phyloP scores from a whole-genome alignment of 1,140 invertebrate genomes.

The Bactericera cockerelli region DNA sequence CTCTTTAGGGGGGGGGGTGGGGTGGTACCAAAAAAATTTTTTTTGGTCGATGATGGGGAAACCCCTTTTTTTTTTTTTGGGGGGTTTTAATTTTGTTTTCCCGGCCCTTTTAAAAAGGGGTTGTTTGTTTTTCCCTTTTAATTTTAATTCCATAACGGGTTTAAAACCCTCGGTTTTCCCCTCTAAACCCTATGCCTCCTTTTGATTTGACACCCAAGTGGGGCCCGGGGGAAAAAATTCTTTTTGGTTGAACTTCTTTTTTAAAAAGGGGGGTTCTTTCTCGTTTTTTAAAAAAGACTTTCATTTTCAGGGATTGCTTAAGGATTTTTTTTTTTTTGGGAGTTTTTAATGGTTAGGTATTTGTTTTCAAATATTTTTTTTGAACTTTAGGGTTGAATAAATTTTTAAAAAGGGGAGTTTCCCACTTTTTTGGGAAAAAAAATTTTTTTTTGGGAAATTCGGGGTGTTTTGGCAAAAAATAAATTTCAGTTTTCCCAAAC shows the following conservation, averaged over 20 bases:
- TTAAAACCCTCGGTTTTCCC: constrained; percentile 33
- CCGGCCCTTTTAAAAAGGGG: constrained; percentile 35
- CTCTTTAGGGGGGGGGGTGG: too few species aligned
- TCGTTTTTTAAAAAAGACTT: neutral
- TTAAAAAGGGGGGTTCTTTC: constrained; percentile 22
- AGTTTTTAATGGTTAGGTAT: neutral
- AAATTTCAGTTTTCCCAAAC: constrained; percentile 77
- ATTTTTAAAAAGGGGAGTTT: constrained; percentile 37
- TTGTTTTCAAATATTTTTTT: neutral
- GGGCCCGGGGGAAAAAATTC: constrained; percentile 28
- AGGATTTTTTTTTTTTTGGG: neutral
- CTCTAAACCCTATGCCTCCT: constrained; percentile 30
- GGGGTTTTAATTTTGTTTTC: constrained; percentile 24
- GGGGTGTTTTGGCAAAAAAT: constrained; percentile 61
- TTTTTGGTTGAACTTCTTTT: constrained; percentile 26
- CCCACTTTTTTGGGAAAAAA: constrained; percentile 45
- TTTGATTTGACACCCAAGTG: constrained; percentile 34
- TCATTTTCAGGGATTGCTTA: neutral
- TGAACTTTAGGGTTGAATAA: constrained; percentile 15
- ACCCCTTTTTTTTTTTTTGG: too few species aligned
- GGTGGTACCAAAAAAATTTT: neutral
- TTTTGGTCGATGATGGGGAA: neutral
- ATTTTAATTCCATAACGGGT: constrained; percentile 35
- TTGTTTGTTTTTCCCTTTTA: constrained; percentile 34
- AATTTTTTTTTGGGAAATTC: constrained; percentile 36